Evolutionary conservation across 2,888 invertebrate species (phyloP).

Genomic region (Agrochola lychnidis): DNA sequence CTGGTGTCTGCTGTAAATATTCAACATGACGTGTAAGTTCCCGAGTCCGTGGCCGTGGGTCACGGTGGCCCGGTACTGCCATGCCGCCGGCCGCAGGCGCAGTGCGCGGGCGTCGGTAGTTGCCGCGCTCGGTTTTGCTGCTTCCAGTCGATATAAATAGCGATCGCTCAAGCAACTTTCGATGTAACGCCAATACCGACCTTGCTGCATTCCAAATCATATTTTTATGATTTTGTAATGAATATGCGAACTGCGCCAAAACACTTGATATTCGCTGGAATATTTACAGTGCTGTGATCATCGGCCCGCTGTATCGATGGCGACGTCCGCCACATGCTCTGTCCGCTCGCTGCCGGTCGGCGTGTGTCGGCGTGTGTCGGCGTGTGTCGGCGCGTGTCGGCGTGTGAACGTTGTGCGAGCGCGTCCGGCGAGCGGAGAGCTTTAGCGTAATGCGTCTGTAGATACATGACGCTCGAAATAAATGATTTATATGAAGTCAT

Average conservation of each 20-base stretch:
- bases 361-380: too few relatives aligned
- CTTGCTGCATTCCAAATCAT: conserved; percentile 66
- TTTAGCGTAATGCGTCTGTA: conserved; percentile 28
- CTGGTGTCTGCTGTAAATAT: conserved; percentile 15
- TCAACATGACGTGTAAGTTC: background rate
- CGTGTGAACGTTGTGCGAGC: background rate
- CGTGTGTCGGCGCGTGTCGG: too few relatives aligned
- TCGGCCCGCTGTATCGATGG: conserved; percentile 9
- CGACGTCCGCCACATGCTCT: conserved; percentile 1
- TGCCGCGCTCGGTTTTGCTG: conserved; percentile 11
- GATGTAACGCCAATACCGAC: conserved; percentile 58
- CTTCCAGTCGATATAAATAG: conserved; percentile 62
- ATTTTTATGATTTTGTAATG: conserved; percentile 71
- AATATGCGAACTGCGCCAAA: conserved; percentile 55
- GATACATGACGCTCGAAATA: conserved; percentile 51
- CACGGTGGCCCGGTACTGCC: background rate
- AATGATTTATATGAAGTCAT: conserved; percentile 46
- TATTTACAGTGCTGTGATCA: conserved; percentile 53
- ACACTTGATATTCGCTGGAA: conserved; percentile 52
- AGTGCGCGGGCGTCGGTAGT: background rate
- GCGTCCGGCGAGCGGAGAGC: conserved; percentile 19
- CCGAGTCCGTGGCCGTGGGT: background rate
- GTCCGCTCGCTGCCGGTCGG: background rate
- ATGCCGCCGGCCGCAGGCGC: background rate
- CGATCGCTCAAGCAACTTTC: conserved; percentile 59